Evolutionary conservation across 2,113 vertebrate genomes (phyloP), one percentile per base, ranked within the genome.

Genomic region (Platysternon megacephalum): DNA sequence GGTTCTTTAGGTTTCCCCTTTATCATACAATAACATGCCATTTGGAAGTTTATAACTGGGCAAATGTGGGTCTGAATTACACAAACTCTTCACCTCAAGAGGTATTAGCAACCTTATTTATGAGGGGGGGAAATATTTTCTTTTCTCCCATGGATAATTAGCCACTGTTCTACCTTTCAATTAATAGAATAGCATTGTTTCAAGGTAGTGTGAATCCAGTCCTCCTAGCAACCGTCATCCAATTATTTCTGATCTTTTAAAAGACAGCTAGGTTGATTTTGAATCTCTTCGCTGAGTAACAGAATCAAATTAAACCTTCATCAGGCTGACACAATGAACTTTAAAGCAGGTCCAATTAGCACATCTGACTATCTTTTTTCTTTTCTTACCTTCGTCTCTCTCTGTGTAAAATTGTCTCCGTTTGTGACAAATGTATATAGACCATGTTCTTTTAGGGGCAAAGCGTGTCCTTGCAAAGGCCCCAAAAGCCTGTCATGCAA

Each of bases 61-160:
- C 80, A 88, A 84, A 88, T 46, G 3, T 80, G 79, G 85, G 26
- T 90, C 76, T 82, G 93, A 88, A 3, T 86, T 79, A 81, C 78
- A 42, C 17, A 95, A 74, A 93, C 14, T 96, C 87, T 83, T 16
- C 17, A 74, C 35, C 81, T 93, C 86, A 96, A 94, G 94, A 19
- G 12, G 35, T 56, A 79, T 93, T 32, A 4, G 2, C 58, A 26
- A 35, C 46, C 56, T 91, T 91, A 68, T 93, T 94, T 88, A 65
- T 65, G 52, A 46, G 14, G 11, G 8, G 28, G 32, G 90, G 94
- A 61, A 79, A 13, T 44, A 26, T n/a, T 44, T 56, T 48, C 61
- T 81, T 91, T 84, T 8, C 42, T 2, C 5, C 29, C 17, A 8
- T 12, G 3, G 86, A 44, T 55, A 94, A 91, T 51, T 78, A 81